Base-by-base conservation (phyloP, 1,140 invertebrate species). In the Sipha flava region DNA sequence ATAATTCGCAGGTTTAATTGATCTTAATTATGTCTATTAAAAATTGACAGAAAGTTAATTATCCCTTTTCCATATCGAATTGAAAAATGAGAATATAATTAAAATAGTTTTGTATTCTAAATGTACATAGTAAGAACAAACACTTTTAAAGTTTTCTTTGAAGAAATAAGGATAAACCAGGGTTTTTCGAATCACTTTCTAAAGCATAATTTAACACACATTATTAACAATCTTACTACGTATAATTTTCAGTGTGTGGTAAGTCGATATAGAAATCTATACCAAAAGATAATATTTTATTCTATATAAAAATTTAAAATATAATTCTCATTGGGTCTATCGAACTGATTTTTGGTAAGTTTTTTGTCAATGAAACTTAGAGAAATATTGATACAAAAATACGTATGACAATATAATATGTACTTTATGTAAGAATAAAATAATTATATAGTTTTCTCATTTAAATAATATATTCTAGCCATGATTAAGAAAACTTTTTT, bases 401-500 rank as follows among this genome's bases (percentile, higher is more conserved):
- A 66, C 21, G 40, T 66, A 64, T n/a, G 31, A 66, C 4, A 23
- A n/a, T 14, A 10, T 4, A 21, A n/a, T 52, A 23, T 64, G 12
- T 66, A 23, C 4, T 66, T 12, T 37, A 37, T 14, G 40, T 23
- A 31, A 66, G 37, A 64, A 66, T 23, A 31, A 66, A 64, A 64
- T n/a, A 64, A 57, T 57, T 21, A 37, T 66, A 66, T 21, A 5
- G 18, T 21, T 12, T n/a, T 40, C 21, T 66, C 34, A n/a, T 66
- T 66, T 40, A 66, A 40, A 40, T 59, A 59, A 59, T 59, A 26
- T 59, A 59, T 59, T 66, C n/a, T n/a, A 40, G 10, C 34, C 62
- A 66, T 66, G 31, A 66, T 66, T 66, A 23, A 66, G n/a, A 40
- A 40, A 66, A 66, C 62, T 66, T 62, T 66, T 66, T n/a, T 66